These are phyloP conservation scores for Anagrus nilaparvatae DNA, from an alignment of 1,140 invertebrate species.

Conservation along the genomic window DNA sequence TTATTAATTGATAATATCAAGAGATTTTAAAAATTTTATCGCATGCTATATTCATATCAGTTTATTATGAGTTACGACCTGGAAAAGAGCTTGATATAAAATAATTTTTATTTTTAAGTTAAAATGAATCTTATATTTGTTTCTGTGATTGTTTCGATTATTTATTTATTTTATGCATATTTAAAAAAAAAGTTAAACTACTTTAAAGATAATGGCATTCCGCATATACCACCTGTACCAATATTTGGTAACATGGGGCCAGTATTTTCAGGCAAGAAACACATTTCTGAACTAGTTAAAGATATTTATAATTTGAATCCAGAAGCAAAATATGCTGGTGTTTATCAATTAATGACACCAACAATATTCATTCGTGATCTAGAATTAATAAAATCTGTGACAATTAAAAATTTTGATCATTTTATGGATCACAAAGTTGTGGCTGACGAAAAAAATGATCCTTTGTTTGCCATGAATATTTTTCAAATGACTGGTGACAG, in stretches of 20 bases:
- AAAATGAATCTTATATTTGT: too few species aligned
- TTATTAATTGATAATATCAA: too few species aligned
- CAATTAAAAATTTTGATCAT: conserved; percentile 53
- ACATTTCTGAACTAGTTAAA: neutral
- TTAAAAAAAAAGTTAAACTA: too few species aligned
- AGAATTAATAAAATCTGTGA: conserved; percentile 48
- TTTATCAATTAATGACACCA: conserved; percentile 43
- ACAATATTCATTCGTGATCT: conserved; percentile 47
- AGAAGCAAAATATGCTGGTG: conserved; percentile 32
- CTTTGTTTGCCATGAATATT: conserved; percentile 41
- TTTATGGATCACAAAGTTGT: conserved; percentile 46
- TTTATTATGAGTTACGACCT: too few species aligned
- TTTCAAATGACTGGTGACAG: conserved; percentile 40
- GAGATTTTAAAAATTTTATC: too few species aligned
- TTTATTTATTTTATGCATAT: too few species aligned
- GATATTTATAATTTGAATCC: conserved; percentile 1
- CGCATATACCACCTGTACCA: too few species aligned
- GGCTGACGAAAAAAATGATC: conserved; percentile 36
- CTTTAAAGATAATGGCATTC: too few species aligned
- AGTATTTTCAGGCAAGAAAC: neutral
- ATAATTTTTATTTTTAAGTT: too few species aligned
- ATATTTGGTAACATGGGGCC: neutral
- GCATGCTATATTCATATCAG: too few species aligned
- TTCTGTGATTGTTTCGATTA: too few species aligned
- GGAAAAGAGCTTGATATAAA: too few species aligned